Base-by-base conservation (phyloP, 2,888 invertebrate genomes). In the Eupithecia abbreviata region DNA sequence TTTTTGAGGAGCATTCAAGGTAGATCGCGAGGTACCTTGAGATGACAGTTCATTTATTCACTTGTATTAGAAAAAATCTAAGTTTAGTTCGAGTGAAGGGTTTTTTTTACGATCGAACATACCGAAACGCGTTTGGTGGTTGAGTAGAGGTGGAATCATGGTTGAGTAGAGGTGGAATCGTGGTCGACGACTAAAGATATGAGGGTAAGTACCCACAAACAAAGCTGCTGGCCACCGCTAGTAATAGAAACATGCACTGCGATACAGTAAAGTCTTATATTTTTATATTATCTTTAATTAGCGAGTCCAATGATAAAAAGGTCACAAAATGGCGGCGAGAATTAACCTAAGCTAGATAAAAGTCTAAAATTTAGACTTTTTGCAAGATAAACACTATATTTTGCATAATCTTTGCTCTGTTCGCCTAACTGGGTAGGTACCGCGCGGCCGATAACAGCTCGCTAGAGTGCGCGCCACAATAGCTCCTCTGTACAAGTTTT, bases 361-460 rank as follows among this genome's bases (percentile, higher is more conserved):
- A 83, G 84, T 84, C 86, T 88, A 90, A 85, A 87, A 86, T 90
- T 91, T 90, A 91, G 90, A 80, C 76, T 90, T 88, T 85, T 88
- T 82, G 72, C 71, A 79, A 45, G 83, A 85, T 85, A 84, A 82
- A 76, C 49, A 71, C 80, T 79, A 78, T 79, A 79, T 71, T 83
- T 78, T 81, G 78, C 75, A 72, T 76, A 77, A 83, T 84, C 81
- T 84, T 82, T 75, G 79, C 79, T 73, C 84, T 83, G 82, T 83
- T 79, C 71, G 79, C 83, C 80, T 83, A 80, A 82, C 74, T 45
- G 58, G 41, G 72, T 80, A 79, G 73, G 77, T 80, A 81, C 65
- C 58, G 43, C 10, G 70, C 15, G 49, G 0, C n/a, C n/a, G 66
- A 74, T 80, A 77, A 70, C 18, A 55, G n/a, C 45, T 30, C 15